A percentile compares a stretch with the other conserved stretches of the same genome.
Conservation (phyloP, 2,888 invertebrate species). For the Agrotis puta region DNA sequence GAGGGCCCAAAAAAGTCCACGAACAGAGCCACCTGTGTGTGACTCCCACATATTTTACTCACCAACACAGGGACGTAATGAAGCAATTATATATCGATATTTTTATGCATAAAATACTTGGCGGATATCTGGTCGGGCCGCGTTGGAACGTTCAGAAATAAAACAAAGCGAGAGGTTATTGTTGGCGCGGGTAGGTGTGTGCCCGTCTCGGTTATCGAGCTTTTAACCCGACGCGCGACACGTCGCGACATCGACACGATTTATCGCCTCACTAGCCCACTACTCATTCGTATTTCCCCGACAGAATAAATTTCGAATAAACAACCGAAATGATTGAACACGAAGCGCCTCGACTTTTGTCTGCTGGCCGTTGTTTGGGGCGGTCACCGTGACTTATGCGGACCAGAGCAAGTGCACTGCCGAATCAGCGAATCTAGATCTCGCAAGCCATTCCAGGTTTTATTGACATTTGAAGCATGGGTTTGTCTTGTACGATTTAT, state of each 20-base stretch:
- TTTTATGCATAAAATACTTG: constrained; percentile 91
- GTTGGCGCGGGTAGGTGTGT: constrained; percentile 89
- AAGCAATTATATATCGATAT: constrained; percentile 92
- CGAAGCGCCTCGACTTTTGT: constrained; percentile 69
- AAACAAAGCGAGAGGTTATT: constrained; percentile 89
- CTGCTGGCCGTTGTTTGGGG: constrained; percentile 58
- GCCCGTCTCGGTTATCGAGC: constrained; percentile 90
- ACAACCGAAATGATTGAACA: constrained; percentile 85
- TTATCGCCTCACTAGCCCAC: constrained; percentile 90
- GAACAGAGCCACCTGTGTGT: constrained; percentile 83
- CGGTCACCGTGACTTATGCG: constrained; percentile 64
- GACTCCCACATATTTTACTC: constrained; percentile 91
- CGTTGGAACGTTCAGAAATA: constrained; percentile 84
- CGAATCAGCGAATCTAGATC: constrained; percentile 49
- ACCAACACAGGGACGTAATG: constrained; percentile 91
- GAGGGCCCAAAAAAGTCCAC: constrained; percentile 47
- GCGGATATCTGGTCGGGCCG: constrained; percentile 87
- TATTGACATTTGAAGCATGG: constrained; percentile 35
- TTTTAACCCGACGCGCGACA: constrained; percentile 90
- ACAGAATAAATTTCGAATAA: constrained; percentile 86
- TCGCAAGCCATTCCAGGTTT: constrained; percentile 33
- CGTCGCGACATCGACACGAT: constrained; percentile 88
- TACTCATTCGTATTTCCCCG: constrained; percentile 89
- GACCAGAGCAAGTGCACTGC: constrained; percentile 51
- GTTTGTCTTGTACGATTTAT: constrained; percentile 25